Evolutionary conservation across 2,888 invertebrate species (phyloP).

Genomic region (Dynastes maya): DNA sequence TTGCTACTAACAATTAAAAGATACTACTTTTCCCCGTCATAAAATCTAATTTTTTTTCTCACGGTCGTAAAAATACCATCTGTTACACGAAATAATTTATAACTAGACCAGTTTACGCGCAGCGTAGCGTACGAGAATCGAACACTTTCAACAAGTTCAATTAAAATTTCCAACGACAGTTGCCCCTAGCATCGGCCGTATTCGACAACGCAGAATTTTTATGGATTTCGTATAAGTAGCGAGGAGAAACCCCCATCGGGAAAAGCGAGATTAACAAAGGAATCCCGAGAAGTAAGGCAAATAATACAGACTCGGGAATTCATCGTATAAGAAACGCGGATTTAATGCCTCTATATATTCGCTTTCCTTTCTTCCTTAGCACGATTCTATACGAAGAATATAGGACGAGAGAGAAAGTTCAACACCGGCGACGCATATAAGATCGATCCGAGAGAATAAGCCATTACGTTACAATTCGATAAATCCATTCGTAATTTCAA

Average conservation of each 20-base stretch:
- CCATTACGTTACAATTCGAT: constrained; percentile 48
- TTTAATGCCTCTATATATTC: constrained; percentile 5
- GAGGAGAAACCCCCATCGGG: not conserved
- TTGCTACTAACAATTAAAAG: too few species aligned
- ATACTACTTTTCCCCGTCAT: not conserved
- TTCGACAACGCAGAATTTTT: constrained; percentile 1
- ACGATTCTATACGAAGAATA: not conserved
- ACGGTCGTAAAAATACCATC: too few species aligned
- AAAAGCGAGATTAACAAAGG: constrained; percentile 28
- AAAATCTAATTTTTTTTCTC: too few species aligned
- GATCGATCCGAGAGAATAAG: constrained; percentile 41
- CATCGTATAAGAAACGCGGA: constrained; percentile 20
- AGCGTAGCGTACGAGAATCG: not conserved
- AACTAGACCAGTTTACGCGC: too few species aligned
- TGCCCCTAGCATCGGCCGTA: not conserved
- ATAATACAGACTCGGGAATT: constrained; percentile 10
- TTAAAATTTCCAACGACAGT: constrained; percentile 2
- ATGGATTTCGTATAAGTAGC: constrained; percentile 17
- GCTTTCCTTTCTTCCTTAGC: not conserved
- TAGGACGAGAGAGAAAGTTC: not conserved
- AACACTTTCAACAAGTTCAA: constrained; percentile 12
- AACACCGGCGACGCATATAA: constrained; percentile 5
- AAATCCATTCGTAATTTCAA: constrained; percentile 56
- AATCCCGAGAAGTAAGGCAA: constrained; percentile 9
- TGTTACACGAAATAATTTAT: too few species aligned